Evolutionary conservation across 2,797 vertebrate genomes (phyloP).

Genomic region (Sebastes diaconus): DNA sequence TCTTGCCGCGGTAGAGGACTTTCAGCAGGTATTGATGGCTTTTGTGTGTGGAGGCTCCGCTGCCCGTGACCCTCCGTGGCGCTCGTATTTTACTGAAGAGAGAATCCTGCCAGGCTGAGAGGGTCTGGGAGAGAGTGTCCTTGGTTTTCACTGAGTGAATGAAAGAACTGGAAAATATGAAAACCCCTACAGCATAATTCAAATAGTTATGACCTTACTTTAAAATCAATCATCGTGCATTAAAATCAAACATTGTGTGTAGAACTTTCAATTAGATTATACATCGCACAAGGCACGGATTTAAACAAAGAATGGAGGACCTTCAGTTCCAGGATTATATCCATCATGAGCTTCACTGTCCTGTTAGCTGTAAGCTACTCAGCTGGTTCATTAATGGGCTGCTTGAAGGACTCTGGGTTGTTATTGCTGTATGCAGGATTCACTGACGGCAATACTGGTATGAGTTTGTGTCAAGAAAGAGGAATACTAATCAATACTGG

Average conservation of each 20-base stretch:
- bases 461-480: background rate
- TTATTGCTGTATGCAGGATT: background rate
- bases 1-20: background rate
- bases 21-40: background rate
- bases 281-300: background rate
- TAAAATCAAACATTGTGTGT: constrained; percentile 1
- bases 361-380: background rate
- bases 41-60: background rate
- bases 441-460: background rate
- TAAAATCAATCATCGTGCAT: constrained; percentile 10
- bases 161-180: constrained; percentile 15
- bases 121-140: constrained; percentile 19
- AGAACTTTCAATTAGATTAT: background rate
- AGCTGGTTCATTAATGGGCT: background rate
- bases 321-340: background rate
- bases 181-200: constrained; percentile 18
- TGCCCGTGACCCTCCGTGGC: background rate
- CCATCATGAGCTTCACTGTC: background rate
- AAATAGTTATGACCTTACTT: constrained; percentile 30
- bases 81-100: constrained; percentile 20
- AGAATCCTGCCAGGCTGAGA: background rate
- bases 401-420: background rate
- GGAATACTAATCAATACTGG: background rate
- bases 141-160: constrained; percentile 32
- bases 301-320: background rate